These are phyloP conservation scores for Ips typographus DNA, from an alignment of 1,140 invertebrate species.

Conservation along the genomic window DNA sequence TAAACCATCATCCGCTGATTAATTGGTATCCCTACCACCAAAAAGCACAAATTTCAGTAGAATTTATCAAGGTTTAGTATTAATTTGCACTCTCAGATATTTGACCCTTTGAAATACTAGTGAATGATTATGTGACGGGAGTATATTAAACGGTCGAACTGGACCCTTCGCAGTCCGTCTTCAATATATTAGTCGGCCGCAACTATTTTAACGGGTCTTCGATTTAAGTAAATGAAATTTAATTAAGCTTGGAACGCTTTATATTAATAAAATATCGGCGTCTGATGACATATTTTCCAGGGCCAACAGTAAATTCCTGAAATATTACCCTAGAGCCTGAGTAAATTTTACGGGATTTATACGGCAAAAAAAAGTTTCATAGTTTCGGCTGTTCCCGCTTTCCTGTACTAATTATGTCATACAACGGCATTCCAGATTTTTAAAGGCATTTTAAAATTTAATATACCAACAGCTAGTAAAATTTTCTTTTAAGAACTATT, in stretches of 20 bases:
- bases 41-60: too few species aligned
- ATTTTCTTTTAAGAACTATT: neutral
- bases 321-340: constrained; percentile 11
- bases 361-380: constrained; percentile 19
- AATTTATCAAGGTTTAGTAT: too few species aligned
- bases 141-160: neutral
- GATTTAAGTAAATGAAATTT: constrained; percentile 32
- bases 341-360: constrained; percentile 17
- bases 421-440: constrained; percentile 12
- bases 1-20: too few species aligned
- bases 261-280: constrained; percentile 31
- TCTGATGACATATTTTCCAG: constrained; percentile 23
- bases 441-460: constrained; percentile 23
- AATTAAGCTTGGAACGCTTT: constrained; percentile 25
- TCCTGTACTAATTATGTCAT: constrained; percentile 28
- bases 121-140: too few species aligned
- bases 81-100: too few species aligned
- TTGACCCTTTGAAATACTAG: too few species aligned
- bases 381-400: constrained; percentile 25
- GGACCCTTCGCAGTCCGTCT: constrained; percentile 9
- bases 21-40: too few species aligned
- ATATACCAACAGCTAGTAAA: neutral
- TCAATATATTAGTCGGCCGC: constrained; percentile 19
- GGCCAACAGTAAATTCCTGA: constrained; percentile 27
- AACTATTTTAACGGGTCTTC: constrained; percentile 11